A percentile compares a stretch with the other conserved stretches of the same genome.
These are phyloP conservation scores for Styela plicata DNA, from an alignment of 23 tunicate species.

Conservation along the genomic window DNA sequence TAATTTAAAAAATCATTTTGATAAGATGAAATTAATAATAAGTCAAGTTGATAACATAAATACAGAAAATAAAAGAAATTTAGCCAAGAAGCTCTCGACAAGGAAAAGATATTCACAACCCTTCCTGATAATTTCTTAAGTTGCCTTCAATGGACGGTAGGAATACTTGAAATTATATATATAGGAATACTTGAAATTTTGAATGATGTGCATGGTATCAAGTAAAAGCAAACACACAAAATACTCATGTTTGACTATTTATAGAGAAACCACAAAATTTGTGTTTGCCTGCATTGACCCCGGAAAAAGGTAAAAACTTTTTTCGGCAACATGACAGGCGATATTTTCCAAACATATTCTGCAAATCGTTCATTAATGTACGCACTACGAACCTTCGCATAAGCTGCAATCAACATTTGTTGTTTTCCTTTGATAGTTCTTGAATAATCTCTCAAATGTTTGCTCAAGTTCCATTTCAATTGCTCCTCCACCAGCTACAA, in stretches of 20 bases:
- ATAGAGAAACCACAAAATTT: no score
- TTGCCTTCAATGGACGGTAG: no score
- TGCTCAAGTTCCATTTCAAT: slow-evolving; percentile 98
- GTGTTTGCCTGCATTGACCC: background rate
- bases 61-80: no score
- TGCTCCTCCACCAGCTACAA: slow-evolving; percentile 99
- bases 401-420: slow-evolving; percentile 89
- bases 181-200: no score
- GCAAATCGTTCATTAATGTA: background rate
- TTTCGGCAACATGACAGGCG: background rate
- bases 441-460: slow-evolving; percentile 77
- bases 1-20: background rate
- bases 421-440: slow-evolving; percentile 90
- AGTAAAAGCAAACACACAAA: background rate
- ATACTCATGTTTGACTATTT: background rate
- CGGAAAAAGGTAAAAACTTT: background rate
- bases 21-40: no score
- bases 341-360: background rate
- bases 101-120: no score
- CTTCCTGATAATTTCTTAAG: no score
- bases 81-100: no score
- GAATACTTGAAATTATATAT: no score
- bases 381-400: slow-evolving; percentile 52
- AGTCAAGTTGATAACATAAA: no score
- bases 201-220: no score